Evolutionary conservation across 2,797 vertebrate species (phyloP).

Genomic region (Muraenolepis orangiensis): DNA sequence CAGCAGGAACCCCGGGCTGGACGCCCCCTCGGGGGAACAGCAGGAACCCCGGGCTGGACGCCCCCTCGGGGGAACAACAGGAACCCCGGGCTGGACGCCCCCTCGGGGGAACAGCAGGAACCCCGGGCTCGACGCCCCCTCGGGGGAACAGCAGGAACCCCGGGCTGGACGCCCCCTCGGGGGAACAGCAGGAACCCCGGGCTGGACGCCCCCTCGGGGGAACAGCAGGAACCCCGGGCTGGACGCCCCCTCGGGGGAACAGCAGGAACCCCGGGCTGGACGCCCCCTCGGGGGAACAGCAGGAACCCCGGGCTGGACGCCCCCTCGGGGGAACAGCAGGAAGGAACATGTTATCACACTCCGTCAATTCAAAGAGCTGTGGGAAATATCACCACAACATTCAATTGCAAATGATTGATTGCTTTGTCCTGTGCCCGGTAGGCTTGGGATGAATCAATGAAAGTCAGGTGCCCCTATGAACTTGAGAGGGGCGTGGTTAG

Average conservation of each 20-base stretch:
- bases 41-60: too few species aligned
- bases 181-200: too few species aligned
- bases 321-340: slow-evolving; percentile 12
- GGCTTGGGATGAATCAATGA: slow-evolving; percentile 22
- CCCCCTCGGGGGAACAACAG: slow-evolving; percentile 14
- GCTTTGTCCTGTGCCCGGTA: slow-evolving; percentile 23
- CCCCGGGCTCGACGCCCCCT: slow-evolving; percentile 17
- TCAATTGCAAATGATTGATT: slow-evolving; percentile 45
- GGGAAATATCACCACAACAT: slow-evolving; percentile 31
- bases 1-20: too few species aligned
- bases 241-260: slow-evolving; percentile 8
- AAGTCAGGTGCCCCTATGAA: slow-evolving; percentile 52
- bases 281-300: too few species aligned
- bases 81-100: slow-evolving; percentile 17
- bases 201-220: slow-evolving; percentile 7
- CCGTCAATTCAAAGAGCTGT: slow-evolving; percentile 26
- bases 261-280: slow-evolving; percentile 21
- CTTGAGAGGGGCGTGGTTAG: slow-evolving; percentile 62
- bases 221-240: slow-evolving; percentile 23
- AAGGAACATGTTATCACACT: slow-evolving; percentile 28
- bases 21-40: slow-evolving; percentile 17
- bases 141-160: too few species aligned
- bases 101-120: too few species aligned
- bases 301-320: slow-evolving; percentile 20
- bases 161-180: slow-evolving; percentile 14